Evolutionary conservation across 2,113 vertebrate genomes (phyloP).

Genomic region (Eudyptes chrysolophus): DNA sequence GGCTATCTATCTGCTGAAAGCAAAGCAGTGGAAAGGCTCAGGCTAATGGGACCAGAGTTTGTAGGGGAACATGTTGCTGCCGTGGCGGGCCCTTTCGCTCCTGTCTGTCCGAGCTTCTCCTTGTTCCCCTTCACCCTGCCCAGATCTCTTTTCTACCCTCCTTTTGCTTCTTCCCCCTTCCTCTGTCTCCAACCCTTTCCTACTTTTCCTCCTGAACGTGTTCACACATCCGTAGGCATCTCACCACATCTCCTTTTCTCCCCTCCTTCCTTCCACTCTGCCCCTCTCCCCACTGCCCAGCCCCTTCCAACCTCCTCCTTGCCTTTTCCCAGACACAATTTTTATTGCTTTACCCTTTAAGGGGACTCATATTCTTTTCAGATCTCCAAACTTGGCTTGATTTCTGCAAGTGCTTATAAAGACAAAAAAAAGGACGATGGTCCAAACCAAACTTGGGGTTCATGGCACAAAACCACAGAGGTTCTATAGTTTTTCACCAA

Average conservation of each 20-base stretch:
- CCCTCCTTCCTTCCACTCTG: background rate
- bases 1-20: background rate
- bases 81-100: fast-evolving
- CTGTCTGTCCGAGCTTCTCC: background rate
- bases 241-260: background rate
- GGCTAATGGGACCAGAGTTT: background rate
- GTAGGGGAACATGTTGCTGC: background rate
- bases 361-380: background rate
- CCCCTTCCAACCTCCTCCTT: background rate
- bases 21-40: background rate
- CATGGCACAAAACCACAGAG: background rate
- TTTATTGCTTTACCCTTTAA: background rate
- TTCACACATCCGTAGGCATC: background rate
- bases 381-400: background rate
- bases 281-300: background rate
- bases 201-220: background rate
- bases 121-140: background rate
- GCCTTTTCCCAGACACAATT: background rate
- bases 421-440: background rate
- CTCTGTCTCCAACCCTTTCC: background rate
- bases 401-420: background rate
- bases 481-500: background rate
- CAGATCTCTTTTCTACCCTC: background rate
- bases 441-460: background rate
- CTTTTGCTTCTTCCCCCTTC: background rate